Conservation (phyloP, 92 coral and sea anemone species). For the Isaurus tuberculatus region DNA sequence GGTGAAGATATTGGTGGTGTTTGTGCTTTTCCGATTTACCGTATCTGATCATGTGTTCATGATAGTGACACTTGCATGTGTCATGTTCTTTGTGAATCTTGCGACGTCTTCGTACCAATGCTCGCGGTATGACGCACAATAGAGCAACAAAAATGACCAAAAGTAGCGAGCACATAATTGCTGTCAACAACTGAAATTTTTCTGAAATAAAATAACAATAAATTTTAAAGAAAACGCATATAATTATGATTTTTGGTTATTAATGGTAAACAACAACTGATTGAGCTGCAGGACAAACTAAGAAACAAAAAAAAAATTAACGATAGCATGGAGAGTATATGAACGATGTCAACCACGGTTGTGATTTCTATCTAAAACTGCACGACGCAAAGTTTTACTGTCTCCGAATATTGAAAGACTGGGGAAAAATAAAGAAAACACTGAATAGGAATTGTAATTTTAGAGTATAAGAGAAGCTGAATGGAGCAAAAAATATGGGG, state of each 20-base stretch:
- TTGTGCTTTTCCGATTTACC: background rate
- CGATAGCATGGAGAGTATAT: no score
- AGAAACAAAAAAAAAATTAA: no score
- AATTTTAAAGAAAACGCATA: background rate
- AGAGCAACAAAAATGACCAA: constrained; percentile 21
- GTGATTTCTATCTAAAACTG: no score
- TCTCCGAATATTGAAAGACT: no score
- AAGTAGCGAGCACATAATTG: constrained; percentile 24
- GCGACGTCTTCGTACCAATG: background rate
- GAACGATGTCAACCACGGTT: no score
- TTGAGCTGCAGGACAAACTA: background rate
- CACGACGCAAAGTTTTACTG: no score
- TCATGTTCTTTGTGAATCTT: background rate
- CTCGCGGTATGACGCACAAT: constrained; percentile 31
- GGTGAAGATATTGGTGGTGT: background rate
- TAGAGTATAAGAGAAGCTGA: no score
- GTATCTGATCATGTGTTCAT: background rate
- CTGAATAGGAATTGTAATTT: no score
- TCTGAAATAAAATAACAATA: constrained; percentile 2
- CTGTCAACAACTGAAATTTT: constrained; percentile 31
- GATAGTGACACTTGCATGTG: background rate
- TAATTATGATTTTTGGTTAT: background rate
- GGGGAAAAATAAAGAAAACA: no score
- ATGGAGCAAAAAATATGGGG: no score
- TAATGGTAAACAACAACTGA: background rate